Base-by-base conservation (phyloP, 1,140 invertebrate genomes). In the Palaemon carinicauda region DNA sequence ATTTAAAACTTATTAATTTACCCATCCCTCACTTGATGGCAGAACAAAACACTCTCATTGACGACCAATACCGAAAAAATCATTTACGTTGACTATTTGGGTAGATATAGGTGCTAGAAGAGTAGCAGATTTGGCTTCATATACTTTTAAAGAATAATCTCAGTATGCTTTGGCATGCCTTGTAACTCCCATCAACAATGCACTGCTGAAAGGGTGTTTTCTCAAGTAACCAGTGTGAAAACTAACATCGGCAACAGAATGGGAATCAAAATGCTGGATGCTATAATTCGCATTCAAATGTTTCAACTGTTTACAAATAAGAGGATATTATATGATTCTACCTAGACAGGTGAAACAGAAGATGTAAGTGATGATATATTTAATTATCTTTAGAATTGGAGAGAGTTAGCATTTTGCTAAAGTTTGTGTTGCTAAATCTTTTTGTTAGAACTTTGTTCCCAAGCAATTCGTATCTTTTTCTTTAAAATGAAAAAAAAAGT, bases 181-280 rank as follows among this genome's bases (percentile, higher is more conserved):
- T 14, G 79, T 80, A 14, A 80, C 54, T 65, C 79, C 79, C 31
- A 41, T 80, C 52, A 80, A 21, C 21, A 80, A 80, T 80, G 29
- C 79, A 3, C 60, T n/a, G 79, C 60, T 27, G 79, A 80, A 56
- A 24, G 79, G 52, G 79, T 80, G 12, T 60, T 80, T 53, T 80
- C 79, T 17, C 79, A 80, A 56, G 54, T 80, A 21, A 80, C 54
- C 27, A 56, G 56, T 80, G 79, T 80, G 4, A 80, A 80, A 53
- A 80, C 56, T 29, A 65, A 80, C 17, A 9, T 56, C 1, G 17
- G 79, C 15, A 80, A 80, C 21, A 56, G 79, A 41, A 80, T 80
- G 79, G 54, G 79, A 60, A 53, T 80, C 10, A 65, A 41, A 65
- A 80, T 80, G 79, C 9, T 80, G 29, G 79, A 80, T 80, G 79